These are phyloP conservation scores for Scolopax mira DNA, from an alignment of 2,113 vertebrate species.

Conservation along the genomic window DNA sequence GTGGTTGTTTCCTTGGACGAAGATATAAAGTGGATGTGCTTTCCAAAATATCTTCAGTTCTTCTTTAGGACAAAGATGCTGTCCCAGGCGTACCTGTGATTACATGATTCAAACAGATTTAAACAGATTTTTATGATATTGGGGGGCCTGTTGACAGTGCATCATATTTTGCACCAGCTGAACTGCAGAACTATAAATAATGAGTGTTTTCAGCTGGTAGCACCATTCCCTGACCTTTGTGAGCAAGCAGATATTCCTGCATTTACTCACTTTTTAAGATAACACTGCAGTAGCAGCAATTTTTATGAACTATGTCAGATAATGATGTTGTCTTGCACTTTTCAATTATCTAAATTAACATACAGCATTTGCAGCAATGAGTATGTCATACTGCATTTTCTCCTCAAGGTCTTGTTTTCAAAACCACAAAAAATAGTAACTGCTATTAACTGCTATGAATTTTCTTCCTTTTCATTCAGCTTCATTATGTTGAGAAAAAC, in stretches of 20 bases:
- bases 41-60: constrained; percentile 9
- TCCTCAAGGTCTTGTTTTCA: background rate
- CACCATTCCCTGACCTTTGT: background rate
- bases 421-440: background rate
- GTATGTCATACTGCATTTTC: background rate
- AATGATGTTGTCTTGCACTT: background rate
- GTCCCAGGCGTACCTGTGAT: background rate
- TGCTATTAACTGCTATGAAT: background rate
- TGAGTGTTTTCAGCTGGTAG: background rate
- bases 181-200: background rate
- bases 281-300: background rate
- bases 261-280: background rate
- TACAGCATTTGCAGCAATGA: background rate
- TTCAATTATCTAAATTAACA: background rate
- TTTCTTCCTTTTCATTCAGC: background rate
- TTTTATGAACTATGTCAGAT: background rate
- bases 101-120: background rate
- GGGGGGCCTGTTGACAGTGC: background rate
- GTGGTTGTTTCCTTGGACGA: constrained; percentile 51
- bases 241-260: background rate
- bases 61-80: constrained; percentile 43
- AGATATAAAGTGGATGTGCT: constrained; percentile 32
- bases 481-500: background rate
- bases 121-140: background rate
- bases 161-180: background rate